phyloP scores from a whole-genome alignment of 2,888 invertebrate genomes.

The Megastigmus dorsalis region DNA sequence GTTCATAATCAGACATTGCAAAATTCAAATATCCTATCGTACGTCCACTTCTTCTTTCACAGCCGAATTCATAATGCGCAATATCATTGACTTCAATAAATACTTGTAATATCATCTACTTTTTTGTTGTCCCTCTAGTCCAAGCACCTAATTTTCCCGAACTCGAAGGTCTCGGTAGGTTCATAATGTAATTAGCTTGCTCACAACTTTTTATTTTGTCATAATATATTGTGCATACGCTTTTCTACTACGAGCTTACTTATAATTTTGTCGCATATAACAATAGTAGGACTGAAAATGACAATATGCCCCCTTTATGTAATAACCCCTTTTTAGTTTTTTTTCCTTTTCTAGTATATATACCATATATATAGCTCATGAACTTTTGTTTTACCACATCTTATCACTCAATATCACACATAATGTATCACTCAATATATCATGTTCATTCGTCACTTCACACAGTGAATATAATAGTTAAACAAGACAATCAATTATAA shows the following conservation, averaged over 20 bases:
- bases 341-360: not conserved
- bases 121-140: slow-evolving; percentile 76
- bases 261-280: slow-evolving; percentile 24
- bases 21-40: slow-evolving; percentile 21
- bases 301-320: too few relatives aligned
- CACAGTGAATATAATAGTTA: slow-evolving; percentile 32
- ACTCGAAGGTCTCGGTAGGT: slow-evolving; percentile 80
- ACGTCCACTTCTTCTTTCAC: slow-evolving; percentile 7
- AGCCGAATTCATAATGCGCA: slow-evolving; percentile 54
- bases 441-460: slow-evolving; percentile 38
- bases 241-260: slow-evolving; percentile 12
- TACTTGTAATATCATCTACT: slow-evolving; percentile 71
- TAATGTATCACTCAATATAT: slow-evolving; percentile 17
- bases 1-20: not conserved
- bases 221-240: slow-evolving; percentile 44
- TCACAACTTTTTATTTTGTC: slow-evolving; percentile 57
- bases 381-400: slow-evolving; percentile 22
- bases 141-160: slow-evolving; percentile 80
- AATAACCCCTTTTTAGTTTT: slow-evolving; percentile 21
- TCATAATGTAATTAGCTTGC: slow-evolving; percentile 73
- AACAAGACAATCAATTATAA: slow-evolving; percentile 24
- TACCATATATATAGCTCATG: slow-evolving; percentile 11
- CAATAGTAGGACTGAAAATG: slow-evolving; percentile 32
- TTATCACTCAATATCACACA: slow-evolving; percentile 28
- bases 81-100: slow-evolving; percentile 54